These are phyloP conservation scores for Stenichneumon culpator DNA, from an alignment of 2,888 invertebrate genomes.

Conservation along the genomic window DNA sequence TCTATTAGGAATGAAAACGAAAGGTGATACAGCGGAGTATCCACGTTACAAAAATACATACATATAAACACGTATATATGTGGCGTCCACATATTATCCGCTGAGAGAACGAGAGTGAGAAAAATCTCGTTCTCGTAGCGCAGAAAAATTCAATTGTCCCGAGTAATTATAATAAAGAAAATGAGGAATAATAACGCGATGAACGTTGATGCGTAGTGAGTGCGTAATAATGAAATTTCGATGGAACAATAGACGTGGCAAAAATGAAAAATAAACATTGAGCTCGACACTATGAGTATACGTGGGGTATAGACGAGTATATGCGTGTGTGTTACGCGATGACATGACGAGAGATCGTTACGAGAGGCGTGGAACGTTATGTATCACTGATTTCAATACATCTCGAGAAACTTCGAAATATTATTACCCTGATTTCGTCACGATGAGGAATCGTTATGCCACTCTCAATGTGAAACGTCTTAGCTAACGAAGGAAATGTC, in stretches of 20 bases:
- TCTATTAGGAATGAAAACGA: slow-evolving; percentile 64
- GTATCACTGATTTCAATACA: slow-evolving; percentile 40
- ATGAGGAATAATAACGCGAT: not conserved
- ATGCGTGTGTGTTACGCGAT: slow-evolving; percentile 35
- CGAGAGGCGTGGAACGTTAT: slow-evolving; percentile 56
- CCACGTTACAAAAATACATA: not conserved
- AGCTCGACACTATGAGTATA: slow-evolving; percentile 3
- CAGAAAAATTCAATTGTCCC: slow-evolving; percentile 19
- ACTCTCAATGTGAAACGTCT: slow-evolving; percentile 30
- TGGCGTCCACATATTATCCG: slow-evolving; percentile 4
- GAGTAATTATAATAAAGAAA: not conserved
- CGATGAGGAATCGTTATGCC: slow-evolving; percentile 35
- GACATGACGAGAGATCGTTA: slow-evolving; percentile 54
- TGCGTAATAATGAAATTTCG: slow-evolving; percentile 56
- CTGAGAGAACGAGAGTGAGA: slow-evolving; percentile 11
- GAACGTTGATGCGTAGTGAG: slow-evolving; percentile 26
- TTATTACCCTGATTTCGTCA: slow-evolving; percentile 35
- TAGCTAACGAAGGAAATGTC: not conserved
- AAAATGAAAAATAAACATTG: slow-evolving; percentile 44
- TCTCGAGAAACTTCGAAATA: slow-evolving; percentile 37
- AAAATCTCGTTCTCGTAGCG: slow-evolving; percentile 25
- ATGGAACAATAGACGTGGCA: slow-evolving; percentile 57
- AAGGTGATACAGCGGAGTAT: slow-evolving; percentile 56
- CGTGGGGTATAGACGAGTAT: not conserved
- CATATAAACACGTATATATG: not conserved